Base-by-base conservation (phyloP, 2,888 invertebrate species). In the Nephrocerus scutellatus region DNA sequence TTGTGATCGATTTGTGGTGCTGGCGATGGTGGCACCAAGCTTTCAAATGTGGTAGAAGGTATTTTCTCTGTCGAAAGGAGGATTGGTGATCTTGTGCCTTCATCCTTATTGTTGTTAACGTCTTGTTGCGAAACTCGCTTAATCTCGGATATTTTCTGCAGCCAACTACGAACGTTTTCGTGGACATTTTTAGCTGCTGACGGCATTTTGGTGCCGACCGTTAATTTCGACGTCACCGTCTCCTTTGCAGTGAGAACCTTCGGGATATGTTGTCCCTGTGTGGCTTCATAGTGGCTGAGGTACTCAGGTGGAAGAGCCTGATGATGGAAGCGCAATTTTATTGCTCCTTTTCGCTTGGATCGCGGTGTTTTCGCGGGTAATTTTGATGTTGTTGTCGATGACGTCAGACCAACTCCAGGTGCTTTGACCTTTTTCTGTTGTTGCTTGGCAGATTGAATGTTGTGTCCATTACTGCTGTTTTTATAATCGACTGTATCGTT, bases 311-410 rank as follows among this genome's bases (percentile, higher is more conserved):
- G 84, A 38, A 84, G 61, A 0, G 84, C 84, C 60, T 85, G 84
- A 59, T 85, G 84, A 55, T 85, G 84, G 61, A 85, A 84, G 59
- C 84, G 82, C 33, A 85, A 71, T 62, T 84, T 84, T 73, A 82
- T 77, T 51, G 80, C 70, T 29, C 80, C 79, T 49, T 46, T 46
- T 13, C 39, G 32, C 14, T 47, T 41, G 16, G 49, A 8, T 35
- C 50, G 36, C 25, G 47, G 36, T 10, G 48, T 36, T 1, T 39
- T 29, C n/a, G n/a, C n/a, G n/a, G n/a, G n/a, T n/a, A n/a, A n/a
- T n/a, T n/a, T n/a, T n/a, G n/a, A n/a, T n/a, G n/a, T n/a, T n/a
- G n/a, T n/a, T n/a, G n/a, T n/a, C n/a, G n/a, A n/a, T n/a, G n/a
- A n/a, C n/a, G n/a, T n/a, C n/a, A n/a, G n/a, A n/a, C n/a, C n/a